Base-by-base conservation (phyloP, 1,140 invertebrate species). In the Trichoplusia ni region DNA sequence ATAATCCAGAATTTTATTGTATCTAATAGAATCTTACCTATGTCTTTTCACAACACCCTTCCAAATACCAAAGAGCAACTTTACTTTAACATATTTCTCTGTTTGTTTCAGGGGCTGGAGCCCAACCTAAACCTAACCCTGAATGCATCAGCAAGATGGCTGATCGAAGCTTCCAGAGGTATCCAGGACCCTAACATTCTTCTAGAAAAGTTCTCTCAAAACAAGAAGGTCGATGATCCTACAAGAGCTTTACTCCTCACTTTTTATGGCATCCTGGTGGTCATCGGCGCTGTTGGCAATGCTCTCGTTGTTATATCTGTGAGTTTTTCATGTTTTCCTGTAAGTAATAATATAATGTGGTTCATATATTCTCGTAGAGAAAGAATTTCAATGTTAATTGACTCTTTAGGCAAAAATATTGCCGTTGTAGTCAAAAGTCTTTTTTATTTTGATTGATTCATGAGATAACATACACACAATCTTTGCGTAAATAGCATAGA, bases 271-370 rank as follows among this genome's bases (percentile, higher is more conserved):
- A 80, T 95, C 6, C 90, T 97, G 21, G 96, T 97, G 59, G 84
- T 95, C 1, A 93, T 96, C 49, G 96, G 96, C 4, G 93, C 95
- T 6, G 85, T 94, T 42, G 96, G 96, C 19, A 97, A 97, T 86
- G 93, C 93, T 11, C 91, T 97, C 4, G 96, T 97, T 54, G 95
- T 96, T 68, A 92, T 94, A 63, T 95, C 95, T 21, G 95, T 95
- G 79, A 90, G 89, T 86, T 66, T 56, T 37, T 60, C 40, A 33
- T 54, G 33, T 31, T 54, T 67, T 65, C 40, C 58, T 13, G 42
- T 44, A 13, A 47, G n/a, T 9, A 21, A 0, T 21, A 21, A 21
- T 9, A 44, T 35, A 8, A 2, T n/a, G 2, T 35, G 2, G 31
- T 9, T 9, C 11, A 35, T 2, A 35, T 35, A 6, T 35, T 35